Percentiles rank a stretch among this genome's conserved stretches.
Conservation (phyloP, 2,113 vertebrate species). For the Microtus montanus region DNA sequence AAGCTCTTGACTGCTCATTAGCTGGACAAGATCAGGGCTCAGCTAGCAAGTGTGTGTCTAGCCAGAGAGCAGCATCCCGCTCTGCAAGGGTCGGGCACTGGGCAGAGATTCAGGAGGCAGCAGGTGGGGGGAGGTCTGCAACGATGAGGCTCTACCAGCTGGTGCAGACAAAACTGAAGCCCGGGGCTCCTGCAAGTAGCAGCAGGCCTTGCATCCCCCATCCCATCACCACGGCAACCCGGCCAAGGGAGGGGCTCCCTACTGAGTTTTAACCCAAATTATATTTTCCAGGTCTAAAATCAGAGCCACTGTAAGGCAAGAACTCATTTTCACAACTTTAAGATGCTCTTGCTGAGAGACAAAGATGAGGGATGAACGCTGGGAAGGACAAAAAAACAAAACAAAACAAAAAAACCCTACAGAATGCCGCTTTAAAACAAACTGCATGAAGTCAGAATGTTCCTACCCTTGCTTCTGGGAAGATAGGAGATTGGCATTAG, state of each 20-base stretch:
- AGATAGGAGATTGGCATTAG: neutral
- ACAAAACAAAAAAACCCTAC: no score
- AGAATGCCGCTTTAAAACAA: accelerated
- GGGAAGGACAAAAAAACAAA: neutral
- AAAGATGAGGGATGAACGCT: accelerated
- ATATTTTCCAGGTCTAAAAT: constrained; percentile 62
- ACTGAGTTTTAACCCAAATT: constrained; percentile 81
- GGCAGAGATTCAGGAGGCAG: constrained; percentile 67
- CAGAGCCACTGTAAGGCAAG: constrained; percentile 42
- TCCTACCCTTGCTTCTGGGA: no score
- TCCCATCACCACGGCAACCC: constrained; percentile 74
- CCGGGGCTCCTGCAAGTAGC: constrained; percentile 5
- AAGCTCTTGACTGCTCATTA: neutral
- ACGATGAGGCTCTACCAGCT: constrained; percentile 57
- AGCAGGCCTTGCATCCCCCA: neutral
- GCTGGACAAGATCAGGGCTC: neutral
- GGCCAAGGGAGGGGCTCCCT: constrained; percentile 53
- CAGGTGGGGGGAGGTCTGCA: constrained; percentile 37
- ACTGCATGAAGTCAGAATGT: neutral
- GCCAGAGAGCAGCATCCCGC: neutral
- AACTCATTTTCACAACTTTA: neutral
- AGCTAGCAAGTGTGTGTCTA: neutral
- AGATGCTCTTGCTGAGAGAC: neutral
- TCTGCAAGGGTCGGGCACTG: neutral
- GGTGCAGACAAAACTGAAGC: constrained; percentile 48